Base-by-base conservation (phyloP, 2,888 invertebrate species). In the Limnephilus rhombicus region DNA sequence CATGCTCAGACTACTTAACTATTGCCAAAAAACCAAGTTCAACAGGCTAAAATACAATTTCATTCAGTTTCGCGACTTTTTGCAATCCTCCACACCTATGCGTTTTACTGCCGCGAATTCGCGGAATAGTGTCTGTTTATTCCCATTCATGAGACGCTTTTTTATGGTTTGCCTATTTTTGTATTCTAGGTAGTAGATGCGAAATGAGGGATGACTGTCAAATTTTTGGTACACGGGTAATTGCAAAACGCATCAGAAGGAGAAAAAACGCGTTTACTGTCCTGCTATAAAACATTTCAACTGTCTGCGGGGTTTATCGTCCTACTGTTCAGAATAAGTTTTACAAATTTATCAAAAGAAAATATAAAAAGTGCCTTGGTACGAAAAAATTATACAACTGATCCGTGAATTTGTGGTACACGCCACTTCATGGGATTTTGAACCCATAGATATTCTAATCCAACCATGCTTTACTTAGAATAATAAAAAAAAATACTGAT, bases 1-100 rank as follows among this genome's bases (percentile, higher is more conserved):
- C 92, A 92, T 90, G 92, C 53, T 41, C 81, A 41, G 92, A 92
- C 90, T 92, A 85, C 31, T 41, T 68, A 53, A 87, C 15, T 68
- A 34, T 53, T 49, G 68, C 68, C 87, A 68, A 87, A 85, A 82
- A 83, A 83, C 83, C 83, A 83, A 85, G 85, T 85, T 85, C 85
- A 85, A 45, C 41, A 85, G 41, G 85, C 41, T 45, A 34, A 49
- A 85, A 45, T 41, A 24, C 37, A 3, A 41, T n/a, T 85, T 85
- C 83, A 83, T 83, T 83, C 83, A 34, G 34, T 34, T 83, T 18
- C 83, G 53, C 53, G 53, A 68, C 53, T 68, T 68, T 68, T 68
- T 24, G 24, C 53, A 68, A 68, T 68, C 53, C 53, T 68, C 53
- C 53, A 68, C 53, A 68, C 18, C 53, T 68, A 68, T 68, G 53